Evolutionary conservation across 2,797 vertebrate species (phyloP), one percentile per base, ranked within the genome.

Genomic region (Macroramphosus scolopax): DNA sequence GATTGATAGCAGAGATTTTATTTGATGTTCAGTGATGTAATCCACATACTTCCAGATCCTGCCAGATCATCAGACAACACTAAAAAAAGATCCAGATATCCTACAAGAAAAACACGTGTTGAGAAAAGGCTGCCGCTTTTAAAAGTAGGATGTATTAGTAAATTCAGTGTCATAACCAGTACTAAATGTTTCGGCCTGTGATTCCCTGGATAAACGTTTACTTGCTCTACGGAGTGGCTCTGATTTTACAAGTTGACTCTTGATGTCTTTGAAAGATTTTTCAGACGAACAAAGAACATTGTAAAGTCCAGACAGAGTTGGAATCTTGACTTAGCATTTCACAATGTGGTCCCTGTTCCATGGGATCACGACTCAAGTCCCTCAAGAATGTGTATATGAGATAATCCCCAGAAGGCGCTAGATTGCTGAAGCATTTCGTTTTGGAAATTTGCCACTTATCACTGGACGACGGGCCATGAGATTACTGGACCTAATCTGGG

Each of bases 291-390:
- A 89, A 88, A 84, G 70, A 41, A 28, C 70, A 78, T 63, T 80
- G 61, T 49, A 8, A 71, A 77, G 56, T 46, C 49, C 36, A 45
- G 57, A 72, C 61, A 50, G 58, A 40, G 68, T 65, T 3, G 5
- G 46, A 35, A 64, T 55, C 63, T 73, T 34, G 54, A 80, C 64
- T 36, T 54, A 72, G 64, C 34, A 18, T 17, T 31, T 78, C 72
- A 89, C 87, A 87, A 85, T 87, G 76, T 14, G 18, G 40, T 60
- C 74, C 77, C 81, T 88, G 87, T 88, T 82, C 17, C 38, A 39
- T n/a, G 51, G 55, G 57, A 54, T 77, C 33, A 18, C 53, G 25
- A 60, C 76, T 80, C 66, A 49, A 78, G 65, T 67, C 67, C 62
- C 29, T 68, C 33, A 80, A 84, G 82, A 87, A 87, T 87, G 75